Evolutionary conservation across 1,140 invertebrate species (phyloP).

Genomic region (Pinna nobilis): DNA sequence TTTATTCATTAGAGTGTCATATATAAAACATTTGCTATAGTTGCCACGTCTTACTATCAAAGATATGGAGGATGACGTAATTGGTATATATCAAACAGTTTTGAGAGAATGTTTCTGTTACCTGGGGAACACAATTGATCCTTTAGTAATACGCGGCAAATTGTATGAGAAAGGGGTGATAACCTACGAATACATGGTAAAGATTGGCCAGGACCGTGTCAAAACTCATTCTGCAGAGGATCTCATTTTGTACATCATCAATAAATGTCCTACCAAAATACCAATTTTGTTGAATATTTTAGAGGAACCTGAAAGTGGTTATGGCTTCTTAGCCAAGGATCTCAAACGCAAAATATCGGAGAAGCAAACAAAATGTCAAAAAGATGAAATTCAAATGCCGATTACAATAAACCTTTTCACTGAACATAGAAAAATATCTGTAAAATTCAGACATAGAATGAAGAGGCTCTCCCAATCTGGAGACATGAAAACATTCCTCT

Average conservation of each 20-base stretch:
- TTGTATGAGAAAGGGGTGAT: neutral
- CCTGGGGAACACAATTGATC: neutral
- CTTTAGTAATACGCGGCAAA: neutral
- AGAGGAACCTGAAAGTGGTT: neutral
- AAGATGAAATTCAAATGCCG: neutral
- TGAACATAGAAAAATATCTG: neutral
- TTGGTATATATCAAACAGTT: neutral
- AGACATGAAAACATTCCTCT: neutral
- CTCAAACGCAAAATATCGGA: neutral
- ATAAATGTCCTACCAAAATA: neutral
- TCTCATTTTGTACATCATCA: neutral
- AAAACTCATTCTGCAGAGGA: neutral
- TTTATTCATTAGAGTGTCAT: too few species aligned
- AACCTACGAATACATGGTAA: neutral
- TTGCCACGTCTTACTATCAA: too few species aligned
- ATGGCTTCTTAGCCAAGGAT: neutral
- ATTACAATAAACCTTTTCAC: neutral
- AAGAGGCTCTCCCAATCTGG: conserved; percentile 1
- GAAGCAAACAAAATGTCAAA: too few species aligned
- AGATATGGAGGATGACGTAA: neutral
- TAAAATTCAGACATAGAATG: neutral
- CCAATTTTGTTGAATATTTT: neutral
- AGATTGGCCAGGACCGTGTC: neutral
- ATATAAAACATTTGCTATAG: too few species aligned
- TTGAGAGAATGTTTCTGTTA: neutral